Evolutionary conservation across 2,113 vertebrate genomes (phyloP).

Genomic region (Stigmatopora argus): DNA sequence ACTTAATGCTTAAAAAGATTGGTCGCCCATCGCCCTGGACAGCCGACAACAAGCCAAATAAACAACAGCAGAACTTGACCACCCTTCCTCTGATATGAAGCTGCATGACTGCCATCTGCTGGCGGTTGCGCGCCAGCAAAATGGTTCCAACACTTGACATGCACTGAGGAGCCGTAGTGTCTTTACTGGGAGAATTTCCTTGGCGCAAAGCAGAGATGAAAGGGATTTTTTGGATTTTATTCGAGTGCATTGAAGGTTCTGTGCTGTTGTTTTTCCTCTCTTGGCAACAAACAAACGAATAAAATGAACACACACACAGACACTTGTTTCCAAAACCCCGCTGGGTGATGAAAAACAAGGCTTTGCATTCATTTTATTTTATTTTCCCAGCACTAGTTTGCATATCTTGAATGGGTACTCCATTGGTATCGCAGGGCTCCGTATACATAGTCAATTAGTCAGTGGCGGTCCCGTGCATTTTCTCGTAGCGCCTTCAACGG

Average conservation of each 20-base stretch:
- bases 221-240: not conserved
- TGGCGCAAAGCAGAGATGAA: not conserved
- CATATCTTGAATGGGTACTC: not conserved
- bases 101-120: too few relatives aligned
- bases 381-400: not conserved
- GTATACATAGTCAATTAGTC: too few relatives aligned
- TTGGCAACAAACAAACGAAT: slow-evolving; percentile 1
- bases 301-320: not conserved
- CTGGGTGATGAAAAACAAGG: slow-evolving; percentile 8
- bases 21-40: too few relatives aligned
- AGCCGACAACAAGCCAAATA: too few relatives aligned
- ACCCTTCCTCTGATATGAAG: too few relatives aligned
- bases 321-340: not conserved
- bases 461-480: too few relatives aligned
- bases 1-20: too few relatives aligned
- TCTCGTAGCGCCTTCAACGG: too few relatives aligned
- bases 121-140: too few relatives aligned
- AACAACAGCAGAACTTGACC: too few relatives aligned
- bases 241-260: not conserved
- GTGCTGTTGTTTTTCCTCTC: not conserved
- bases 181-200: not conserved
- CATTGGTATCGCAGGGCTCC: not conserved
- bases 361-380: slow-evolving; percentile 1
- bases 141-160: too few relatives aligned
- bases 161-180: too few relatives aligned